Evolutionary conservation across 2,888 invertebrate genomes (phyloP).

Genomic region (Nezara viridula): DNA sequence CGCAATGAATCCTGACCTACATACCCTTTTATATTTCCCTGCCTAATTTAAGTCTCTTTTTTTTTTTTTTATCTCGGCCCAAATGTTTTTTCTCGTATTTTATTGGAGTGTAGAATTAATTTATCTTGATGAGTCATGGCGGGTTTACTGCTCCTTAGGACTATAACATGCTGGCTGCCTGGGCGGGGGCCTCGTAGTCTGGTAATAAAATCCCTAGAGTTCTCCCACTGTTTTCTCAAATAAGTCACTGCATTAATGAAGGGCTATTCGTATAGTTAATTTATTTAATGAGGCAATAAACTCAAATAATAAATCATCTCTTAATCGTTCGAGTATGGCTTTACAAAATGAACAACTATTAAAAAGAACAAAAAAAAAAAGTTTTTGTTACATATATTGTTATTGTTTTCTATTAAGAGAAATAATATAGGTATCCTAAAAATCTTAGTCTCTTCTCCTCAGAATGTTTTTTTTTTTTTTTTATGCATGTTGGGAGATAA

Average conservation of each 20-base stretch:
- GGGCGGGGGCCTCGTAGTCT: neutral
- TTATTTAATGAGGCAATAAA: neutral
- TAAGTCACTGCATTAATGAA: neutral
- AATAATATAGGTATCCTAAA: too few relatives aligned
- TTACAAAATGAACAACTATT: too few relatives aligned
- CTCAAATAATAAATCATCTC: neutral
- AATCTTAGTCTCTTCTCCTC: too few relatives aligned
- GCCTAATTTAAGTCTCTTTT: neutral
- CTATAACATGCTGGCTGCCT: neutral
- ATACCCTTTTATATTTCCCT: neutral
- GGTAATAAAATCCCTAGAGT: neutral
- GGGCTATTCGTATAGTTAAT: neutral
- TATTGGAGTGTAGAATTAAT: conserved; percentile 28
- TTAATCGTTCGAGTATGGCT: too few relatives aligned
- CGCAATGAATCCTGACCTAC: neutral
- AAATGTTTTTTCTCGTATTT: conserved; percentile 31
- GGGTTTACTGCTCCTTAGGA: neutral
- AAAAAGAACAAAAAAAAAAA: too few relatives aligned
- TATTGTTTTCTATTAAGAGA: too few relatives aligned
- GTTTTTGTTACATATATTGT: too few relatives aligned
- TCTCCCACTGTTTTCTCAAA: neutral
- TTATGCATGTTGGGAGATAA: too few relatives aligned
- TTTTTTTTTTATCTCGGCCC: neutral
- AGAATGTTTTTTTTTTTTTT: too few relatives aligned
- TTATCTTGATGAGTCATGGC: neutral